Conservation (phyloP, 2,113 vertebrate genomes). For the Beaufortia kweichowensis region DNA sequence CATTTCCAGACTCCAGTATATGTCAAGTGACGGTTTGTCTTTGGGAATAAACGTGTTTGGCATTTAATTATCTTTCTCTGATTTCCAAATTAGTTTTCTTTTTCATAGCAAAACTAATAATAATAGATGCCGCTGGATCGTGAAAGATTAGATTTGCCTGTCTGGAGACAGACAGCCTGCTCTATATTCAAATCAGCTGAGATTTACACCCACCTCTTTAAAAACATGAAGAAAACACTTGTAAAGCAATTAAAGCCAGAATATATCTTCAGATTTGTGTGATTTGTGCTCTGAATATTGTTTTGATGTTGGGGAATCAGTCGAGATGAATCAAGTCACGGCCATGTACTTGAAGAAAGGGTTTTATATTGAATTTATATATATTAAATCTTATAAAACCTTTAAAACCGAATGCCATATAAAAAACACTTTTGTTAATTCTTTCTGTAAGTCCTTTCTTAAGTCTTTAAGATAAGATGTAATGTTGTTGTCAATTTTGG, state of each 20-base stretch:
- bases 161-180: conserved; percentile 56
- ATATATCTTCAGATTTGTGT: conserved; percentile 46
- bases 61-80: conserved; percentile 70
- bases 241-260: conserved; percentile 61
- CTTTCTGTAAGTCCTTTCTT: too few species aligned
- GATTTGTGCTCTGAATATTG: background rate
- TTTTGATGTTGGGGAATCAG: background rate
- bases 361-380: too few species aligned
- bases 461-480: too few species aligned
- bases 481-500: too few species aligned
- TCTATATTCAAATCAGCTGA: conserved; percentile 55
- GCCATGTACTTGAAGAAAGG: too few species aligned
- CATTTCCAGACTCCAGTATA: conserved; percentile 21
- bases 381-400: too few species aligned
- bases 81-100: conserved; percentile 67
- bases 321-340: too few species aligned
- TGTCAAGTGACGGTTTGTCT: conserved; percentile 47
- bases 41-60: conserved; percentile 59
- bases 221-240: conserved; percentile 49
- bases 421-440: too few species aligned
- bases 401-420: too few species aligned
- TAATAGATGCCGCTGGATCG: conserved; percentile 66
- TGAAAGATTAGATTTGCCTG: conserved; percentile 60
- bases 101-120: conserved; percentile 67
- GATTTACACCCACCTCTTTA: conserved; percentile 51